Evolutionary conservation across 2,888 invertebrate genomes (phyloP).

Genomic region (Hemaris fuciformis): DNA sequence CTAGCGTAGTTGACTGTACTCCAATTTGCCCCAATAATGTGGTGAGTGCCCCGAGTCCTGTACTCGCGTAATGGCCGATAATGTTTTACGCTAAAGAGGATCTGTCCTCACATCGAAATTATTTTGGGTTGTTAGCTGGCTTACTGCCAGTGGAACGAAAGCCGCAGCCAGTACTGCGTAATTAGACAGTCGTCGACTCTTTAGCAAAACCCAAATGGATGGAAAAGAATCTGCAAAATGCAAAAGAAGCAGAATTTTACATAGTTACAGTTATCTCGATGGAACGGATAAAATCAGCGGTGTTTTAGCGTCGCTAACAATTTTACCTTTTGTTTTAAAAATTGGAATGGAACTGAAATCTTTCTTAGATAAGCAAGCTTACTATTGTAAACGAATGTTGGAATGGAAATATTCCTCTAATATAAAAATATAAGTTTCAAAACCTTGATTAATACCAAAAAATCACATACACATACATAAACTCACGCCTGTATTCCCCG

Average conservation of each 20-base stretch:
- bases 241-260: not conserved
- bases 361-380: too few relatives aligned
- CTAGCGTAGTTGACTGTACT: not conserved
- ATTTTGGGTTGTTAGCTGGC: conserved; percentile 9
- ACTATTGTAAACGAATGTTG: too few relatives aligned
- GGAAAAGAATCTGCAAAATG: not conserved
- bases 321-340: too few relatives aligned
- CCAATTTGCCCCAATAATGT: not conserved
- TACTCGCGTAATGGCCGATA: not conserved
- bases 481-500: too few relatives aligned
- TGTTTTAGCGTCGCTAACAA: too few relatives aligned
- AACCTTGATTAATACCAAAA: too few relatives aligned
- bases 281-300: not conserved
- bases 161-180: not conserved
- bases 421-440: too few relatives aligned
- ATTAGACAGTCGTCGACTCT: not conserved
- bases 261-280: not conserved
- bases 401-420: too few relatives aligned
- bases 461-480: too few relatives aligned
- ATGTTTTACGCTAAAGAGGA: conserved; percentile 10
- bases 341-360: too few relatives aligned
- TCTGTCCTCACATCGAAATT: conserved; percentile 14
- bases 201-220: not conserved
- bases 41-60: not conserved
- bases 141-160: not conserved